Evolutionary conservation across 2,888 invertebrate species (phyloP).

Genomic region (Hydropsyche betteni): DNA sequence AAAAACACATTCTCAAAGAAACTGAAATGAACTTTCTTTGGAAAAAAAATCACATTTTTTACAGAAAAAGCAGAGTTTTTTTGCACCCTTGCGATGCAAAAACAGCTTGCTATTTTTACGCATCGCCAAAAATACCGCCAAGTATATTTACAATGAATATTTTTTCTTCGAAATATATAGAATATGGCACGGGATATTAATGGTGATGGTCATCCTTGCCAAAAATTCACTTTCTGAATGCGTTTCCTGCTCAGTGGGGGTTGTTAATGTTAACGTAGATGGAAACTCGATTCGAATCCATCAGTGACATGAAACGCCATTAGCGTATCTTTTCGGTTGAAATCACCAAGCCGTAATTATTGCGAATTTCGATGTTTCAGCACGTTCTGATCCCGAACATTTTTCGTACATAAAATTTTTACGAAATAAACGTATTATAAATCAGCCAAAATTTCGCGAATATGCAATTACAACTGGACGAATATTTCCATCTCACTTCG

Average conservation of each 20-base stretch:
- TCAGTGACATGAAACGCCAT: constrained; percentile 26
- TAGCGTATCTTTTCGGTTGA: constrained; percentile 27
- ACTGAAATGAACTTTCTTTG: neutral
- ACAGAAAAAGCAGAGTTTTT: neutral
- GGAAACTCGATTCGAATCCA: constrained; percentile 20
- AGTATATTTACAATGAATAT: neutral
- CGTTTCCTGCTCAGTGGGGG: neutral
- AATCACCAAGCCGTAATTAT: constrained; percentile 5
- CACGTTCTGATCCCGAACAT: neutral
- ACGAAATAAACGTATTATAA: too few relatives aligned
- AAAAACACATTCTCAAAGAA: neutral
- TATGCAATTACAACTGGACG: too few relatives aligned
- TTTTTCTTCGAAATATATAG: too few relatives aligned
- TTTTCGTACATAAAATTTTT: too few relatives aligned
- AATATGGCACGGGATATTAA: neutral
- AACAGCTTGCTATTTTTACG: neutral
- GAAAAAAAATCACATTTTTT: constrained; percentile 3
- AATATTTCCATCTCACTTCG: too few relatives aligned
- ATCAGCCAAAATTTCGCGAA: too few relatives aligned
- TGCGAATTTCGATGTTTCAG: neutral
- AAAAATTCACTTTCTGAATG: constrained; percentile 3
- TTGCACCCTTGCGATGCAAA: neutral
- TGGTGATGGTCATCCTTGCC: neutral
- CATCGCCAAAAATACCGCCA: neutral
- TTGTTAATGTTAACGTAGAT: neutral